phyloP scores from a whole-genome alignment of 2,113 vertebrate genomes.

The Ia io region DNA sequence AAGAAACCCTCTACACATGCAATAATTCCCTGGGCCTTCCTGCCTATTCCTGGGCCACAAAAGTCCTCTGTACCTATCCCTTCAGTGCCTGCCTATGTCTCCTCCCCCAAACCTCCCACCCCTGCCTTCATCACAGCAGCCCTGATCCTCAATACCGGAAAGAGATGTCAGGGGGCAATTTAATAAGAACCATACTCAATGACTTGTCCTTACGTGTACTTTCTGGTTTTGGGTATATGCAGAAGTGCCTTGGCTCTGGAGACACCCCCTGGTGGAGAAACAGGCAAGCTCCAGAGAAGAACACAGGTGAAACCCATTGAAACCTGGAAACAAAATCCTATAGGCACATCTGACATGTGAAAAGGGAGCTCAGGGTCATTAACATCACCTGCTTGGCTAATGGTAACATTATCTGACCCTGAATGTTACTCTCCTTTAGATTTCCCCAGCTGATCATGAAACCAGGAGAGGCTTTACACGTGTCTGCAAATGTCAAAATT shows the following conservation, averaged over 20 bases:
- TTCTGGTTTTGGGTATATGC: not conserved
- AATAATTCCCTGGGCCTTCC: not conserved
- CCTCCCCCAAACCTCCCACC: not conserved
- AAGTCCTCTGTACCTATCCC: not conserved
- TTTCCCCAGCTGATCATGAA: not conserved
- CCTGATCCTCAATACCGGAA: not conserved
- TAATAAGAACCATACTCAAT: not conserved
- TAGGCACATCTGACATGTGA: not conserved
- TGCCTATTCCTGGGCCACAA: not conserved
- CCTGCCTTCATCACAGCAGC: not conserved
- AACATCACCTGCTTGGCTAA: not conserved
- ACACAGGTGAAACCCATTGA: not conserved
- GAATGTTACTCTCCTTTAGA: not conserved
- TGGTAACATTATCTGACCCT: not conserved
- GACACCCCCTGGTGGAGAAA: not conserved
- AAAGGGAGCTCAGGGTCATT: not conserved
- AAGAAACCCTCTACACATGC: not conserved
- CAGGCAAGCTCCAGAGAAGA: not conserved
- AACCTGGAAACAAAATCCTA: not conserved
- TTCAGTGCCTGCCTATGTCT: not conserved
- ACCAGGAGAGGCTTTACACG: not conserved
- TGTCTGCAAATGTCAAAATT: not conserved
- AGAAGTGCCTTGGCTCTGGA: not conserved
- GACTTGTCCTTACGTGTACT: not conserved
- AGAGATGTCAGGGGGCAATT: not conserved